phyloP scores from a whole-genome alignment of 2,888 invertebrate species.

The Dicycla oo region DNA sequence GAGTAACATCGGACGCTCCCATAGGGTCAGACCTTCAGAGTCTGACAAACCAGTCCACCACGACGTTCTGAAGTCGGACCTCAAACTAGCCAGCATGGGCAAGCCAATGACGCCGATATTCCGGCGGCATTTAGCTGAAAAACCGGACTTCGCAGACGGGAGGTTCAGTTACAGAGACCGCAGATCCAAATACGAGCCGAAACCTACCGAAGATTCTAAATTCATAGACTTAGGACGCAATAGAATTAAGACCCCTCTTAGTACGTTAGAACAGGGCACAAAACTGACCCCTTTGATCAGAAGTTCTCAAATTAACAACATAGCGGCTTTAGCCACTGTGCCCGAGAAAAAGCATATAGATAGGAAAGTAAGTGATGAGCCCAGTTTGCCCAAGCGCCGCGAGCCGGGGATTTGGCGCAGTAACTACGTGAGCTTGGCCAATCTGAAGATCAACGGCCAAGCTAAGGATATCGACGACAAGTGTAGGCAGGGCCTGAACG shows the following conservation, averaged over 20 bases:
- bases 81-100: constrained; percentile 84
- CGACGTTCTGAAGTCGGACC: constrained; percentile 81
- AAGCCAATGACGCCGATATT: constrained; percentile 89
- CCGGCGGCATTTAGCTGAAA: constrained; percentile 78
- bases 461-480: constrained; percentile 72
- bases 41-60: constrained; percentile 58
- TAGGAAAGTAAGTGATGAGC: constrained; percentile 52
- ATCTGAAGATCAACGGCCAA: constrained; percentile 83
- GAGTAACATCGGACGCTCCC: constrained; percentile 71
- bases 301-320: constrained; percentile 66
- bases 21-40: constrained; percentile 78
- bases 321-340: constrained; percentile 68
- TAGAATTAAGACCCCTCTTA: constrained; percentile 75
- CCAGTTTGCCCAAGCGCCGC: constrained; percentile 68
- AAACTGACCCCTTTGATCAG: constrained; percentile 69
- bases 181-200: constrained; percentile 70
- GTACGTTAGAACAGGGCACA: constrained; percentile 50
- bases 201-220: constrained; percentile 70
- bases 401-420: constrained; percentile 84
- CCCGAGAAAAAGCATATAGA: constrained; percentile 70
- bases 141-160: constrained; percentile 80
- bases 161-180: constrained; percentile 84
- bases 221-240: constrained; percentile 78
- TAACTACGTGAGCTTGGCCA: constrained; percentile 88
- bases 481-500: constrained; percentile 50